Conservation (phyloP, 2,113 vertebrate genomes). For the Pollachius pollachius region DNA sequence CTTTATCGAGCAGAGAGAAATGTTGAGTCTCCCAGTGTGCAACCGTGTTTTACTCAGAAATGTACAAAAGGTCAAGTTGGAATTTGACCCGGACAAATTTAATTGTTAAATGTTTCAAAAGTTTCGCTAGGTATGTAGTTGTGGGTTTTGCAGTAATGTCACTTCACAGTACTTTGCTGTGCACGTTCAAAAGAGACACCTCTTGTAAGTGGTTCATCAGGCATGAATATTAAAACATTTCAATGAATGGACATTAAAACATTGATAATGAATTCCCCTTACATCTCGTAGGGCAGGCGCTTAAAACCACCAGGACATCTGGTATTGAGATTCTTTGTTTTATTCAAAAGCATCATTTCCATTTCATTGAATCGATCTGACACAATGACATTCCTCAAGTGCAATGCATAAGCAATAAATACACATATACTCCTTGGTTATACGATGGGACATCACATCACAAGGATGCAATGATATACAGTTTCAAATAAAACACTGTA, state of each 20-base stretch:
- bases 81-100: neutral
- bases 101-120: no score
- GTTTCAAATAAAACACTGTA: conserved; percentile 5
- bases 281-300: neutral
- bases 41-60: no score
- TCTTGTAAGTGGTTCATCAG: neutral
- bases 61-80: neutral
- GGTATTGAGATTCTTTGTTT: neutral
- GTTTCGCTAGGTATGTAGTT: no score
- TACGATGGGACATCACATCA: conserved; percentile 19
- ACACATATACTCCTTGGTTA: conserved; percentile 19
- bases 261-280: neutral
- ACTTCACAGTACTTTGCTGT: no score
- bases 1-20: no score
- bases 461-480: no score
- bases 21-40: no score
- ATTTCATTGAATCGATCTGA: neutral
- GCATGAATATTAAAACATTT: neutral
- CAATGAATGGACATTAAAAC: neutral
- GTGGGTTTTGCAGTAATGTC: no score
- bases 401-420: conserved; percentile 7
- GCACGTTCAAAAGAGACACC: neutral
- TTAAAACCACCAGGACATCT: neutral
- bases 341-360: neutral
- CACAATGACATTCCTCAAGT: neutral